Evolutionary conservation across 2,797 vertebrate species (phyloP), one percentile per base, ranked within the genome.

Genomic region (Triplophysa bombifrons): DNA sequence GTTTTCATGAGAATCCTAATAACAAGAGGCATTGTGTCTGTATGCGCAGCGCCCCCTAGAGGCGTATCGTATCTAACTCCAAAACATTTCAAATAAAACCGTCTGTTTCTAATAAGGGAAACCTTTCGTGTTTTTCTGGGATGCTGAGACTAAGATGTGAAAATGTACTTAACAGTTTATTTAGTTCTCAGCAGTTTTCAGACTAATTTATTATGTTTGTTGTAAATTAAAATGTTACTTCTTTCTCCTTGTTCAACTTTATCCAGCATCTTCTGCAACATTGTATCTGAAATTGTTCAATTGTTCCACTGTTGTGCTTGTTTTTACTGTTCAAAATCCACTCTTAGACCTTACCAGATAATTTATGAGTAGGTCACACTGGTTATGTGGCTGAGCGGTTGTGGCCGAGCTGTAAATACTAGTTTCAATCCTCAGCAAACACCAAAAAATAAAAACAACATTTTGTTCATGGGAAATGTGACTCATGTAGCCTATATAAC

Each of bases 391-490:
- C 87, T 73, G 83, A 84, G 87, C 87, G 90, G 91, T 88, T 93
- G 91, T 93, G 94, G 92, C 95, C 91, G 93, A 94, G 94, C 90
- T 94, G 94, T 95, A 95, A 93, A 93, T 93, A 94, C 89, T 92
- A 79, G 88, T 93, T 92, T 91, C 92, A 90, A 92, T 89, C 91
- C 91, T 90, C 92, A 92, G 93, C 91, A 89, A 90, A 87, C 89
- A 88, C 88, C 85, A 65, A 48, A 83, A 83, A 92, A 87, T 90
- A 86, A 92, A 85, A 86, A 85, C 77, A 79, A 65, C 80, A 88
- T 65, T 70, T 27, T 63, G 51, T 72, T 78, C 72, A 66, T n/a
- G 81, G 87, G 88, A 92, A 90, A 91, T 92, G 89, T 96, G 95
- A 95, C 91, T 96, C 94, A 94, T 86, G 89, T 89, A 27, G 25